Conservation (phyloP, 2,888 invertebrate species). For the Ectemnius cavifrons region DNA sequence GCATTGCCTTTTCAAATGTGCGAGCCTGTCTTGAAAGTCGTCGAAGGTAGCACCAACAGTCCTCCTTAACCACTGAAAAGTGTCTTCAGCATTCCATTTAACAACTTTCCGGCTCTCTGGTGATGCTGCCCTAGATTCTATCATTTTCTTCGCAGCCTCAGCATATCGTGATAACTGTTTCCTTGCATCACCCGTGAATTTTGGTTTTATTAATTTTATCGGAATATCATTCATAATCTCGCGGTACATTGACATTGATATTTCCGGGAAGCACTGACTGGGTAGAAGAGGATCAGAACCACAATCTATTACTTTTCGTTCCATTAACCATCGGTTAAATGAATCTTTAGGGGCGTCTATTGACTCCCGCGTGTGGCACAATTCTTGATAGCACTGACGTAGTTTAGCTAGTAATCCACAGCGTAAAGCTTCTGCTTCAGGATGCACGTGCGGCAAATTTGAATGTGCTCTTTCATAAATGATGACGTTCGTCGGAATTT, state of each 20-base stretch:
- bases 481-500: conserved; percentile 94
- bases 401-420: conserved; percentile 90
- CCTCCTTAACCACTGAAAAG: conserved; percentile 95
- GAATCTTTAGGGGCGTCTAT: conserved; percentile 98
- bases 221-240: conserved; percentile 99
- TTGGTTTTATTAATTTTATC: conserved; percentile 95
- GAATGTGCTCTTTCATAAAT: conserved; percentile 92
- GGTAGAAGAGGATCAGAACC: conserved; percentile 95
- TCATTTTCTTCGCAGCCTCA: conserved; percentile 97
- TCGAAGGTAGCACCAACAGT: conserved; percentile 96
- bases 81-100: conserved; percentile 99
- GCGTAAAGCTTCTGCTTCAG: conserved; percentile 93
- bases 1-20: conserved; percentile 95
- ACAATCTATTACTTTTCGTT: conserved; percentile 89
- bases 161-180: conserved; percentile 96
- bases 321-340: conserved; percentile 97
- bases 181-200: conserved; percentile 96
- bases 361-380: conserved; percentile 94
- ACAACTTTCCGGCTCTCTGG: conserved; percentile 97
- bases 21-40: conserved; percentile 93
- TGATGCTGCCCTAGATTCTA: conserved; percentile 95
- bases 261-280: conserved; percentile 93
- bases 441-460: conserved; percentile 93
- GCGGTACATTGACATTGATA: conserved; percentile 96
- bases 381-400: conserved; percentile 94